Evolutionary conservation across 2,888 invertebrate species (phyloP).

Genomic region (Acronicta aceris): DNA sequence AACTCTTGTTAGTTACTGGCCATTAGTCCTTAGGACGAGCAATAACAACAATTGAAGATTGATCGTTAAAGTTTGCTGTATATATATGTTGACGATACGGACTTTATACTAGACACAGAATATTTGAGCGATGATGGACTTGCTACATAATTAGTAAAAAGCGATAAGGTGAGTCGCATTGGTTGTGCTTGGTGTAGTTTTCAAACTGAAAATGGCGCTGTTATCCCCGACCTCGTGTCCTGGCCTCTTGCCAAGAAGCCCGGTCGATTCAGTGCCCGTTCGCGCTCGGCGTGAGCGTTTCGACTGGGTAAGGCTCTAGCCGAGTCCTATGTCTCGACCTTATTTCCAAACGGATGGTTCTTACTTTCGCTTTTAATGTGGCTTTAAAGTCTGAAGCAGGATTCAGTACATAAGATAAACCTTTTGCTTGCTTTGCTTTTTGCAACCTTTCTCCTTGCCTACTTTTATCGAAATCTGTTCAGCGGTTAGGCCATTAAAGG

Average conservation of each 20-base stretch:
- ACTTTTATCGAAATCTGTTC: too few species aligned
- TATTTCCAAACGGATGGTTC: slow-evolving; percentile 53
- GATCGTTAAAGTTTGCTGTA: slow-evolving; percentile 12
- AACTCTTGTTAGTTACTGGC: slow-evolving; percentile 21
- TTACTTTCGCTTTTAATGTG: slow-evolving; percentile 53
- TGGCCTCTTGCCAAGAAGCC: slow-evolving; percentile 76
- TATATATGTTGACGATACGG: slow-evolving; percentile 6
- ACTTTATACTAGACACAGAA: slow-evolving; percentile 7
- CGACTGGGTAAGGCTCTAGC: slow-evolving; percentile 54
- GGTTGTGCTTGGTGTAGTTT: slow-evolving; percentile 67
- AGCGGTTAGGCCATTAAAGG: too few species aligned
- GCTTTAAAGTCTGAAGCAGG: slow-evolving; percentile 25
- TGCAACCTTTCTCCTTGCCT: too few species aligned
- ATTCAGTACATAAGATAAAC: slow-evolving; percentile 13
- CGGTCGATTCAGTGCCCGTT: slow-evolving; percentile 75
- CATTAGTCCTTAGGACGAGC: slow-evolving; percentile 11
- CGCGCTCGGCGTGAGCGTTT: slow-evolving; percentile 52
- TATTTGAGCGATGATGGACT: slow-evolving; percentile 7
- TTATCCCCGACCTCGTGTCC: slow-evolving; percentile 63
- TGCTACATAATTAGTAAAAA: slow-evolving; percentile 33
- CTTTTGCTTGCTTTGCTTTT: too few species aligned
- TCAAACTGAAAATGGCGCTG: slow-evolving; percentile 71
- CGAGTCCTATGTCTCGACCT: slow-evolving; percentile 57
- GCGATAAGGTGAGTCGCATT: slow-evolving; percentile 39
- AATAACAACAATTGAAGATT: slow-evolving; percentile 8